Evolutionary conservation across 2,797 vertebrate species (phyloP).

Genomic region (Sebastes trivittatus): DNA sequence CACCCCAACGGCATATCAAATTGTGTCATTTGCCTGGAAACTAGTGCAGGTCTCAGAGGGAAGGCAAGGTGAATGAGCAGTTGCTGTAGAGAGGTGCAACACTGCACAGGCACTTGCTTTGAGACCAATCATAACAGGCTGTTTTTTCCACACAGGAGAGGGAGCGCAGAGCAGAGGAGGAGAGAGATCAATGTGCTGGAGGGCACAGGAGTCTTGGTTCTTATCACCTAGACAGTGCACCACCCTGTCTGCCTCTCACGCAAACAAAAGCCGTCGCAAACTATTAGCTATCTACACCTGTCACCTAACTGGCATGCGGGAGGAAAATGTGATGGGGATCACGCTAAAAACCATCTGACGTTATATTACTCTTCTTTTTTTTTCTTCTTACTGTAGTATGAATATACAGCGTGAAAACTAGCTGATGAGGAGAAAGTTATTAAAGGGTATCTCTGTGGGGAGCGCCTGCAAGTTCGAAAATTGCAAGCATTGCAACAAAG

Average conservation of each 20-base stretch:
- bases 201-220: conserved; percentile 76
- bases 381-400: conserved; percentile 3
- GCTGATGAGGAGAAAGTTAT: conserved; percentile 77
- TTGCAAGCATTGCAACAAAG: conserved; percentile 71
- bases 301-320: conserved; percentile 56
- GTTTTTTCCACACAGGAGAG: conserved; percentile 61
- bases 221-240: conserved; percentile 79
- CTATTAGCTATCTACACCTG: conserved; percentile 72
- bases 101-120: conserved; percentile 76
- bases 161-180: conserved; percentile 39
- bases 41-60: conserved; percentile 85
- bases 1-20: conserved; percentile 83
- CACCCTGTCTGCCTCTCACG: conserved; percentile 75
- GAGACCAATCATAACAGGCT: conserved; percentile 80
- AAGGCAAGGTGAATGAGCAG: conserved; percentile 81
- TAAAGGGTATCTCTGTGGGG: conserved; percentile 60
- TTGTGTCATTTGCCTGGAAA: conserved; percentile 88
- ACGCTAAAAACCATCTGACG: conserved; percentile 58
- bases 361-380: conserved; percentile 4
- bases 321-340: conserved; percentile 59
- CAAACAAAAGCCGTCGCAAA: conserved; percentile 75
- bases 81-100: conserved; percentile 78
- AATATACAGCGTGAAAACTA: conserved; percentile 54
- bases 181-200: conserved; percentile 72
- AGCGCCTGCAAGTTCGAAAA: conserved; percentile 46